These are phyloP conservation scores for Pachypsylla venusta DNA, from an alignment of 1,140 invertebrate species.

Conservation along the genomic window DNA sequence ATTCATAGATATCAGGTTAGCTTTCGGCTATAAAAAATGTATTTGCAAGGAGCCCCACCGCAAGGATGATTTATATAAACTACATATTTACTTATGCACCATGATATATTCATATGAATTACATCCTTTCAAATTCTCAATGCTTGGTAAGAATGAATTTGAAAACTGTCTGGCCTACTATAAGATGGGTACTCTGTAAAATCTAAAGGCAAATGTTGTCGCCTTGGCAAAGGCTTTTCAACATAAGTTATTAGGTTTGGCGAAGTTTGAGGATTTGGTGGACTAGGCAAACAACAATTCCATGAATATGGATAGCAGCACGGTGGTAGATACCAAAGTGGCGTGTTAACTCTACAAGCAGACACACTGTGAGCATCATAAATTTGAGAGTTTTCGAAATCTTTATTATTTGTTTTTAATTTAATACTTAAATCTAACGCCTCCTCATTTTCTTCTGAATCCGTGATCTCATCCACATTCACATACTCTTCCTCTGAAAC, in stretches of 20 bases:
- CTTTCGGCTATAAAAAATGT: too few relatives aligned
- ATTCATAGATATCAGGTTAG: too few relatives aligned
- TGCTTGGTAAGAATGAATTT: too few relatives aligned
- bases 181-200: constrained; percentile 4
- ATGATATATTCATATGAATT: too few relatives aligned
- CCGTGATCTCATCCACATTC: constrained; percentile 14
- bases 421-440: constrained; percentile 11
- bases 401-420: constrained; percentile 9
- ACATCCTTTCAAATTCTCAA: too few relatives aligned
- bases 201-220: constrained; percentile 15
- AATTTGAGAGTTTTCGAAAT: constrained; percentile 2
- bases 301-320: constrained; percentile 12
- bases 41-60: too few relatives aligned
- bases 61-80: too few relatives aligned
- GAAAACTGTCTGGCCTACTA: not conserved
- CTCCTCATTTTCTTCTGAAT: constrained; percentile 13
- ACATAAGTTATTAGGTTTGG: constrained; percentile 9
- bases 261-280: too few relatives aligned
- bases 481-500: constrained; percentile 6
- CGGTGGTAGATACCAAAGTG: constrained; percentile 12
- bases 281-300: not conserved
- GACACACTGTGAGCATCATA: not conserved
- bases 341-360: constrained; percentile 2
- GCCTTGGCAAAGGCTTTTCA: constrained; percentile 13
- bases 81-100: too few relatives aligned